phyloP scores from a whole-genome alignment of 2,113 vertebrate genomes.

The Bos indicus region DNA sequence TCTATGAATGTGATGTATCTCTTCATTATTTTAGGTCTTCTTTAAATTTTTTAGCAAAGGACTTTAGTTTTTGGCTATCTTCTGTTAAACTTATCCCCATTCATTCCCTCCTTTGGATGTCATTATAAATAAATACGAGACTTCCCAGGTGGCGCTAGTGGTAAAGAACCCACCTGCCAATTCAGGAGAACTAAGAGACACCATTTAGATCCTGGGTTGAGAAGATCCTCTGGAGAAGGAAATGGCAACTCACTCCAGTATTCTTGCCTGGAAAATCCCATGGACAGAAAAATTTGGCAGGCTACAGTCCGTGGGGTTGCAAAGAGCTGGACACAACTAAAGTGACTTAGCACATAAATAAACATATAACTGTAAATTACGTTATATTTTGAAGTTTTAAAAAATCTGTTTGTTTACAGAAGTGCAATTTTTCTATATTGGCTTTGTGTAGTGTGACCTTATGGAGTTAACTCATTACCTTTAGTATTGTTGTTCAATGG shows the following conservation, averaged over 20 bases:
- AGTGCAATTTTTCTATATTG: neutral
- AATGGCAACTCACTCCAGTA: neutral
- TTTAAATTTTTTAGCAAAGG: neutral
- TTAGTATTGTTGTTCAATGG: neutral
- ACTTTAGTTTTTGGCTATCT: neutral
- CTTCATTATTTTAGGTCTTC: neutral
- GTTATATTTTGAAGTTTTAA: neutral
- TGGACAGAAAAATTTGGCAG: neutral
- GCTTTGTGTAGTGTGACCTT: neutral
- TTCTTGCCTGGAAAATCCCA: neutral
- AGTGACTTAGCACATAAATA: neutral
- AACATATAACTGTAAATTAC: neutral
- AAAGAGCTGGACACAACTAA: neutral
- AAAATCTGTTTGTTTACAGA: neutral
- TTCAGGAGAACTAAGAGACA: neutral
- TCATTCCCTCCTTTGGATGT: neutral
- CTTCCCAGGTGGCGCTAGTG: accelerated
- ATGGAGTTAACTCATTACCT: no score
- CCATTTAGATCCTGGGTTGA: neutral
- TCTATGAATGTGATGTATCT: neutral
- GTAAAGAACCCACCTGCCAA: neutral
- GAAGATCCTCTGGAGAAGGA: neutral
- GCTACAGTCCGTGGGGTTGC: accelerated
- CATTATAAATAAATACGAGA: neutral
- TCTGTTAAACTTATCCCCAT: neutral